A percentile compares a stretch with the other conserved stretches of the same genome.
These are phyloP conservation scores for Tachina fera DNA, from an alignment of 2,888 invertebrate species.

Conservation along the genomic window DNA sequence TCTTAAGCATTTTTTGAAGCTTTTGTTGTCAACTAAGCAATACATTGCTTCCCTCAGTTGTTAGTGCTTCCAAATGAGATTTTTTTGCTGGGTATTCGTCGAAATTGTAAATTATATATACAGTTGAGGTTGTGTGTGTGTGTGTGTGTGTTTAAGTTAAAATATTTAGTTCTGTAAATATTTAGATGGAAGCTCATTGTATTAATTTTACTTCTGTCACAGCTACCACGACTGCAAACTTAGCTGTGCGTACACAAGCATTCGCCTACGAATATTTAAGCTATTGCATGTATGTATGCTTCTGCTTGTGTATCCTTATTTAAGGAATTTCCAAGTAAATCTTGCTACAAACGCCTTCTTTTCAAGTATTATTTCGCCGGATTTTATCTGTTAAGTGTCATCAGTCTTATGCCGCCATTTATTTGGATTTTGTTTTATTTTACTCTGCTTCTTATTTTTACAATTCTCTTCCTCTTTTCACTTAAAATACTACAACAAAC, in stretches of 20 bases:
- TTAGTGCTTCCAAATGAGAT: too few species aligned
- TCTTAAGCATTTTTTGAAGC: too few species aligned
- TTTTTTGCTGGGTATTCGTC: too few species aligned
- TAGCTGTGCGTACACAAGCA: not conserved
- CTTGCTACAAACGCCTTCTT: slow-evolving; percentile 62
- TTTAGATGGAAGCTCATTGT: slow-evolving; percentile 8
- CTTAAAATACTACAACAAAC: slow-evolving; percentile 22
- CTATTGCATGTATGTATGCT: not conserved
- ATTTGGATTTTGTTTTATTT: slow-evolving; percentile 57
- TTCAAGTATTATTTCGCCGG: slow-evolving; percentile 69
- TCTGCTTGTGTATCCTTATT: slow-evolving; percentile 47
- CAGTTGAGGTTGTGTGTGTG: not conserved
- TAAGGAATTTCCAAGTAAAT: slow-evolving; percentile 65
- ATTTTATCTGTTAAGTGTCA: slow-evolving; percentile 79
- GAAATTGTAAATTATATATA: slow-evolving; percentile 6
- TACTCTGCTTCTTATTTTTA: slow-evolving; percentile 19
- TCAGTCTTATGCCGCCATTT: slow-evolving; percentile 74
- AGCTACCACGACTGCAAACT: not conserved
- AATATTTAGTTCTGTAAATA: slow-evolving; percentile 1
- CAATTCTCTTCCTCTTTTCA: slow-evolving; percentile 29
- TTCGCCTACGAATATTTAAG: not conserved
- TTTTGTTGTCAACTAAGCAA: too few species aligned
- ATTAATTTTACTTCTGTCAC: slow-evolving; percentile 22
- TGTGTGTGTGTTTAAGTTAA: not conserved
- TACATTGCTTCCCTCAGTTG: too few species aligned